phyloP scores from a whole-genome alignment of 2,113 vertebrate species.

The Meleagris gallopavo region DNA sequence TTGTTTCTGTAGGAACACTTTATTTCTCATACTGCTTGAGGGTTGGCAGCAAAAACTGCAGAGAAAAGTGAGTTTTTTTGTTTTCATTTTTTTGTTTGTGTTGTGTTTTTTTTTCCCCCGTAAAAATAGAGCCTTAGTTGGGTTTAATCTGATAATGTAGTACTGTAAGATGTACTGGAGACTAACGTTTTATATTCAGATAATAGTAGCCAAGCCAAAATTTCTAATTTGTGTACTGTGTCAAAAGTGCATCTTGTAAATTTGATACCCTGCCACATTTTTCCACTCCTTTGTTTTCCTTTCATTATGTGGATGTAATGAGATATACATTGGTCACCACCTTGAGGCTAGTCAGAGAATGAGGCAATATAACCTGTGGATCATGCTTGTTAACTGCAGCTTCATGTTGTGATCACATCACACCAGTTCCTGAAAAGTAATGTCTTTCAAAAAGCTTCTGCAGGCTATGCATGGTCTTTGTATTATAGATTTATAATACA shows the following conservation, averaged over 20 bases:
- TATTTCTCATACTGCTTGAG: neutral
- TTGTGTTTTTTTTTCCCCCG: too few relatives aligned
- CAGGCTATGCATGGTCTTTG: neutral
- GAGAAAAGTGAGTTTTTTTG: neutral
- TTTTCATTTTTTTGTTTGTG: neutral
- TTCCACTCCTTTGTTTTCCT: neutral
- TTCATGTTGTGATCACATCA: neutral
- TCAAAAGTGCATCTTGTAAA: neutral
- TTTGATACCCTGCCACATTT: neutral
- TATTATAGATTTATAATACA: neutral
- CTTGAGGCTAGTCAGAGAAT: neutral
- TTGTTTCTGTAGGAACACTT: neutral
- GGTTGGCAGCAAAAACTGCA: neutral
- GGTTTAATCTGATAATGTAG: neutral
- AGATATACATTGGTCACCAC: neutral
- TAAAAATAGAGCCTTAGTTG: neutral
- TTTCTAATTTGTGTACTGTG: neutral
- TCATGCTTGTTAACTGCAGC: neutral
- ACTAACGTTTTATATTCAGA: neutral
- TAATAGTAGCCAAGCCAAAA: neutral
- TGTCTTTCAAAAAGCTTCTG: constrained; percentile 18
- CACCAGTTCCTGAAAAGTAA: neutral
- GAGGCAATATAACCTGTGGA: neutral
- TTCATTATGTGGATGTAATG: neutral
- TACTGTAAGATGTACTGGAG: neutral